Conservation (phyloP, 2,797 vertebrate species). For the Chelonia mydas region DNA sequence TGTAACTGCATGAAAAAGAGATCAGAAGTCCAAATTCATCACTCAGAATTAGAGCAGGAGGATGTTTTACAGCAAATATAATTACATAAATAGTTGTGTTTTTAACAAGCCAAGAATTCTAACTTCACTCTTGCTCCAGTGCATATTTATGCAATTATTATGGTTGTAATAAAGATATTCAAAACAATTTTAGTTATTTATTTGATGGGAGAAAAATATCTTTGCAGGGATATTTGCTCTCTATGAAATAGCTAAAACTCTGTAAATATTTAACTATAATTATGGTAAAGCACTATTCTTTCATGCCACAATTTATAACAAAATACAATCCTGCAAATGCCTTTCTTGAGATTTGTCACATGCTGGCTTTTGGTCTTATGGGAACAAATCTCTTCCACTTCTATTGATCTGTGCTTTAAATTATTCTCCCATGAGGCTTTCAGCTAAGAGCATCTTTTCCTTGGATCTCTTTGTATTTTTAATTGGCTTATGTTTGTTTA, state of each 20-base stretch:
- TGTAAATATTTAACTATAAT: constrained; percentile 75
- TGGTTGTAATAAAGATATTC: neutral
- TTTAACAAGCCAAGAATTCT: neutral
- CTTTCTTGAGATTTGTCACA: constrained; percentile 62
- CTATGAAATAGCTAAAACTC: constrained; percentile 48
- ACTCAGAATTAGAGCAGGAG: neutral
- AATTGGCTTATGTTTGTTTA: constrained; percentile 80
- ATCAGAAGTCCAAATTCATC: neutral
- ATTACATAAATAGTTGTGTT: neutral
- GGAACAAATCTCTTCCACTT: constrained; percentile 66
- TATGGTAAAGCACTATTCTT: constrained; percentile 58
- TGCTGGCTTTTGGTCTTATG: constrained; percentile 67
- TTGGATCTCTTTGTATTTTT: constrained; percentile 77
- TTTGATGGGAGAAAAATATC: constrained; percentile 36
- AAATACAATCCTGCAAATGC: constrained; percentile 65
- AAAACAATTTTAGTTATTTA: constrained; percentile 17
- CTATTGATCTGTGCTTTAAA: constrained; percentile 77
- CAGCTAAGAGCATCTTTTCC: constrained; percentile 72
- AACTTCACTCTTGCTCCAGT: neutral
- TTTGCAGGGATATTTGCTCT: constrained; percentile 57
- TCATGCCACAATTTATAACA: constrained; percentile 54
- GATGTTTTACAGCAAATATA: neutral
- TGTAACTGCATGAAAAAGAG: neutral
- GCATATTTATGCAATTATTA: constrained; percentile 36
- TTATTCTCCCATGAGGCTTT: constrained; percentile 73